Evolutionary conservation across 2,888 invertebrate species (phyloP).

Genomic region (Romanomermis culicivorax): DNA sequence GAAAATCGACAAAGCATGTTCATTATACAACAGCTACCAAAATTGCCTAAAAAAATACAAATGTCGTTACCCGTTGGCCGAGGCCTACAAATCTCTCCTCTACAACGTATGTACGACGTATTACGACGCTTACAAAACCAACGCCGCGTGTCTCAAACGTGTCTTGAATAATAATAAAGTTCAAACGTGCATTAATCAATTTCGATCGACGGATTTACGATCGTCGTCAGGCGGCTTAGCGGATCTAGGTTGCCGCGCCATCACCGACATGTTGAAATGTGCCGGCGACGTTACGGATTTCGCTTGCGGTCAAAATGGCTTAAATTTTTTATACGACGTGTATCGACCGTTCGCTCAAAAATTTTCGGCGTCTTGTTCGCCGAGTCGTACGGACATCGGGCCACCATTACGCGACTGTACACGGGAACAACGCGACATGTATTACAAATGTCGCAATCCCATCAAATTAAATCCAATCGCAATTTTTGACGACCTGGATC

Average conservation of each 20-base stretch:
- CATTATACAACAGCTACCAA: background rate
- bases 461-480: background rate
- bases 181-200: background rate
- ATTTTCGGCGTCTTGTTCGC: background rate
- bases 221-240: background rate
- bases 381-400: background rate
- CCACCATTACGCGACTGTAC: background rate
- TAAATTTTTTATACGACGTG: background rate
- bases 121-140: background rate
- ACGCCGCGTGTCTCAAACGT: background rate
- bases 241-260: background rate
- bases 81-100: background rate
- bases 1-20: background rate
- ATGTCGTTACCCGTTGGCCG: background rate
- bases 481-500: background rate
- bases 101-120: background rate
- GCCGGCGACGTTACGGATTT: background rate
- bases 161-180: background rate
- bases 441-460: background rate
- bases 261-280: slow-evolving; percentile 1
- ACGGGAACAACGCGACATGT: background rate
- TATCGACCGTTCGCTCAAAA: background rate
- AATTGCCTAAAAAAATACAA: background rate
- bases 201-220: background rate
- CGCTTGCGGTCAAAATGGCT: background rate